Base-by-base conservation (phyloP, 2,797 vertebrate species). In the Anguilla obscura region DNA sequence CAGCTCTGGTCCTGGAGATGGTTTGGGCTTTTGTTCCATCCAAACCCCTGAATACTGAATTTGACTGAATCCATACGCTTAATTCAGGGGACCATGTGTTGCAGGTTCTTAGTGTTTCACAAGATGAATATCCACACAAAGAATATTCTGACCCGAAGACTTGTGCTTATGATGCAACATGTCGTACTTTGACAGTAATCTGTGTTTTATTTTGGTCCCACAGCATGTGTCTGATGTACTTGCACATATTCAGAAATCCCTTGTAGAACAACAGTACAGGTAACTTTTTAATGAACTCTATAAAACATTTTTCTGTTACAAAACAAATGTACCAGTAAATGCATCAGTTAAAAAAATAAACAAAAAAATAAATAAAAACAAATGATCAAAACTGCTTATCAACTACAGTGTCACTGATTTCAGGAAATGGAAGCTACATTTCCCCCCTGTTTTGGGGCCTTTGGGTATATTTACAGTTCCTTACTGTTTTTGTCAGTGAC, bases 261-360 rank as follows among this genome's bases (percentile, higher is more conserved):
- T 96, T 1, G 86, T 96, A 86, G 92, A 96, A 33, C 85, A 92
- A 24, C 93, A 93, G 86, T 96, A 94, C 94, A 95, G 93, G 96
- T 97, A 71, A 92, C 36, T 40, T 40, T 40, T 40, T 40, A 40
- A 40, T 40, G 36, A 40, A 40, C 3, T 40, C 36, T 40, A 40
- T 40, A 40, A 40, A 40, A 40, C 36, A 40, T 40, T 40, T 40
- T 40, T 40, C 36, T 40, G 36, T 40, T 82, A 79, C 36, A 40
- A 40, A 40, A 40, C 36, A 40, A 40, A 40, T 40, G 36, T 40
- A 40, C 36, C 36, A 40, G 36, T 40, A 40, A 40, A 40, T 40
- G 36, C 36, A 40, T 40, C 36, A 40, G 36, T 40, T 40, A 40
- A 40, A 40, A 40, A 40, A 33, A 40, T 3, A 52, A 52, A 52